phyloP scores from a whole-genome alignment of 2,888 invertebrate species.

The Molanna angustata region DNA sequence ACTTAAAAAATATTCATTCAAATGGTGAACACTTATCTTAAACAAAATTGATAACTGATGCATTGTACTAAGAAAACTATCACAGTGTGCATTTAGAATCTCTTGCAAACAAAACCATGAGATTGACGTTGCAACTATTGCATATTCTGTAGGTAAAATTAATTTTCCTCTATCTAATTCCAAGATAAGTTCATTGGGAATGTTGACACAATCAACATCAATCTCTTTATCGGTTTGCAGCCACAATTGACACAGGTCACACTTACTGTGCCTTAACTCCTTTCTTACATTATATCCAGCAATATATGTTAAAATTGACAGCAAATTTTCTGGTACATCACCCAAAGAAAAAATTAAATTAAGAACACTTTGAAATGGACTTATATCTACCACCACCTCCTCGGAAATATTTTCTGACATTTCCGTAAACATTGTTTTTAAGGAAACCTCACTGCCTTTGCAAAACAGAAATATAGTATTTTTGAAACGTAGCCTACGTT shows the following conservation, averaged over 20 bases:
- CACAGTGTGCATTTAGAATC: not conserved
- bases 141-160: not conserved
- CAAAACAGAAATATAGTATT: not conserved
- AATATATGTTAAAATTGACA: conserved; percentile 3
- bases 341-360: not conserved
- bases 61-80: not conserved
- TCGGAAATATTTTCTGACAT: not conserved
- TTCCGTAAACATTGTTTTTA: not conserved
- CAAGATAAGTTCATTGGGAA: not conserved
- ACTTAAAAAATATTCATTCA: no score
- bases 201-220: not conserved
- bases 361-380: not conserved
- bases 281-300: conserved; percentile 1
- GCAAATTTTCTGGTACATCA: conserved; percentile 1
- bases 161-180: conserved; percentile 1
- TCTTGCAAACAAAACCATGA: not conserved
- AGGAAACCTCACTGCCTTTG: not conserved
- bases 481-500: not conserved
- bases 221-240: not conserved
- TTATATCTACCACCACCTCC: not conserved
- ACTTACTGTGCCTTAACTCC: not conserved
- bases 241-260: not conserved
- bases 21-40: no score
- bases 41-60: not conserved
- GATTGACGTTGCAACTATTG: not conserved